Percentiles rank a stretch among this genome's conserved stretches.
These are phyloP conservation scores for Asbolus verrucosus DNA, from an alignment of 1,140 invertebrate genomes.

Conservation along the genomic window DNA sequence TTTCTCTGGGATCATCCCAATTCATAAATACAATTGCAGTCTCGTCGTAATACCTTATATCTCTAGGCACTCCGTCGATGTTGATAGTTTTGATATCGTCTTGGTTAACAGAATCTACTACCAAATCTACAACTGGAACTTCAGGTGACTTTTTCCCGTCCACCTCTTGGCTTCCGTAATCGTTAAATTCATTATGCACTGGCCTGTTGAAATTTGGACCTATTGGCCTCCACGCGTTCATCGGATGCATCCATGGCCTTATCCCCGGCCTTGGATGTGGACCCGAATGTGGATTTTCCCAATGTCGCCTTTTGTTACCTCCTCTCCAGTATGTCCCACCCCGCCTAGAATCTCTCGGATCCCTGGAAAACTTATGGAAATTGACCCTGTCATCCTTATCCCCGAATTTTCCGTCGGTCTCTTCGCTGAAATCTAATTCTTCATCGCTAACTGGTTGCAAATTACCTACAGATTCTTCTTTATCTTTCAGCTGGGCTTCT, in stretches of 20 bases:
- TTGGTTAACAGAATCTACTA: constrained; percentile 73
- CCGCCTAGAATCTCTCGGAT: constrained; percentile 24
- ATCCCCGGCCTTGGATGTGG: constrained; percentile 53
- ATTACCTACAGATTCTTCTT: constrained; percentile 57
- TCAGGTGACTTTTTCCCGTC: constrained; percentile 37
- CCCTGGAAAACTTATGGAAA: constrained; percentile 39
- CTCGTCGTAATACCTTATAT: constrained; percentile 88
- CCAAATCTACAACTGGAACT: constrained; percentile 46
- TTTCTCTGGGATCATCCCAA: constrained; percentile 86
- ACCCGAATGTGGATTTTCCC: constrained; percentile 46
- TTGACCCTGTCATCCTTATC: constrained; percentile 57
- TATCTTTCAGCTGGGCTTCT: constrained; percentile 79
- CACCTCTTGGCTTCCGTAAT: constrained; percentile 1
- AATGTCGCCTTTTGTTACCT: constrained; percentile 51
- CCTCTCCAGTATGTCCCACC: constrained; percentile 33
- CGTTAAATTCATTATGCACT: not conserved
- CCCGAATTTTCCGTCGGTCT: constrained; percentile 48
- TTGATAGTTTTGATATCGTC: constrained; percentile 83
- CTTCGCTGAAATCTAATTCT: constrained; percentile 63
- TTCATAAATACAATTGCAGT: constrained; percentile 87
- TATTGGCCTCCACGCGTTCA: constrained; percentile 29
- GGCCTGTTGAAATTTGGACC: constrained; percentile 21
- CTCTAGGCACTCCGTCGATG: constrained; percentile 84
- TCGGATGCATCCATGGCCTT: constrained; percentile 53
- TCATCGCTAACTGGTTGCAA: constrained; percentile 65